phyloP scores from a whole-genome alignment of 2,797 vertebrate species.

The Argentina silus region DNA sequence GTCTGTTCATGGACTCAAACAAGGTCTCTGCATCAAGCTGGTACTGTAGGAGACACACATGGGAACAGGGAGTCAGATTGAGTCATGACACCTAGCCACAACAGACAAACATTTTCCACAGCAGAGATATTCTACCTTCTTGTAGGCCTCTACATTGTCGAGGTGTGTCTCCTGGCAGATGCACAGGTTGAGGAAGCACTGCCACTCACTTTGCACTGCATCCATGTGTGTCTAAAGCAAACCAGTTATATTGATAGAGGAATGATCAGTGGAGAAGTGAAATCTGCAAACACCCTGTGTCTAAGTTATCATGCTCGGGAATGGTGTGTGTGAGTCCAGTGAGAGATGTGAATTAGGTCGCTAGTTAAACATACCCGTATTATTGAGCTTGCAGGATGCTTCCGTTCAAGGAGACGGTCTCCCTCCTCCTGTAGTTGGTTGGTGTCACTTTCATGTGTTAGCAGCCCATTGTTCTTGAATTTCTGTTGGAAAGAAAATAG shows the following conservation, averaged over 20 bases:
- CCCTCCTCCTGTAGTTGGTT: slow-evolving; percentile 82
- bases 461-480: slow-evolving; percentile 86
- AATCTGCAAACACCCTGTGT: neutral
- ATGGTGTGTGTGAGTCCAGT: neutral
- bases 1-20: slow-evolving; percentile 80
- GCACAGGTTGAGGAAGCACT: slow-evolving; percentile 90
- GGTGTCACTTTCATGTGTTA: slow-evolving; percentile 83
- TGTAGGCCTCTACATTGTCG: slow-evolving; percentile 85
- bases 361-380: slow-evolving; percentile 75
- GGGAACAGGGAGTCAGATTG: neutral
- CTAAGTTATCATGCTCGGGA: neutral
- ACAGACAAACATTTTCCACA: neutral
- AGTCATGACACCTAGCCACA: neutral
- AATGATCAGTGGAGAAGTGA: neutral
- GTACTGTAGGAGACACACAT: slow-evolving; percentile 77
- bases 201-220: slow-evolving; percentile 85
- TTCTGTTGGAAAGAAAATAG: slow-evolving; percentile 68
- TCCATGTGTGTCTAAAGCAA: slow-evolving; percentile 81
- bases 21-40: slow-evolving; percentile 87
- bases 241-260: neutral
- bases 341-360: too few relatives aligned
- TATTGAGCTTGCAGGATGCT: slow-evolving; percentile 82
- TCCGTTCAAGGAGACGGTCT: slow-evolving; percentile 74
- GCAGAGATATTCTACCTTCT: slow-evolving; percentile 74
- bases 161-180: slow-evolving; percentile 90